A percentile compares a stretch with the other conserved stretches of the same genome.
Conservation (phyloP, 2,888 invertebrate species). For the Sericinus montela region DNA sequence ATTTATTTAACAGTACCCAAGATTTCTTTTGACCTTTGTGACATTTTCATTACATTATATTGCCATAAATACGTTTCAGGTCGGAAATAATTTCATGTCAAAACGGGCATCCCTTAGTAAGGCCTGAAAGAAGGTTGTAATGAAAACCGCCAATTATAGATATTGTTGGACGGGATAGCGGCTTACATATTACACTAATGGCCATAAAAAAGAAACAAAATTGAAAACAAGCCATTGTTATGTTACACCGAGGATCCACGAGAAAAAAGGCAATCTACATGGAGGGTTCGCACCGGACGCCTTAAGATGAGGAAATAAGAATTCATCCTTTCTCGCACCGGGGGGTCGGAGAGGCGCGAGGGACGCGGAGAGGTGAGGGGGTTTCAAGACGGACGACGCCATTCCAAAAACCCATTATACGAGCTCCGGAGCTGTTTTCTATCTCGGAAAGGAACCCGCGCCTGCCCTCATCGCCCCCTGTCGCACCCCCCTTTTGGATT, state of each 20-base stretch:
- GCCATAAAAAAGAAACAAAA: conserved; percentile 52
- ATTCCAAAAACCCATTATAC: conserved; percentile 86
- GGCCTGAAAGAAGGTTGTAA: not conserved
- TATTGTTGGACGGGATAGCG: conserved; percentile 6
- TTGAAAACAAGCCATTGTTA: conserved; percentile 78
- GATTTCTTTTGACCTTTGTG: too few species aligned
- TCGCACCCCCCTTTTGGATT: conserved; percentile 56
- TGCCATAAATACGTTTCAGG: not conserved
- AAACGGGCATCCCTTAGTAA: not conserved
- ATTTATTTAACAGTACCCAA: too few species aligned
- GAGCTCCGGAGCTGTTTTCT: conserved; percentile 82
- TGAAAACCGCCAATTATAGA: conserved; percentile 19
- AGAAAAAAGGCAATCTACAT: conserved; percentile 78
- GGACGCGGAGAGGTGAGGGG: conserved; percentile 39
- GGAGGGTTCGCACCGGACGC: conserved; percentile 75
- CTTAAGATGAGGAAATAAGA: conserved; percentile 78
- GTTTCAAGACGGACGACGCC: conserved; percentile 83
- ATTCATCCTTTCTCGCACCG: conserved; percentile 77
- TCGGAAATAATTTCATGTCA: not conserved
- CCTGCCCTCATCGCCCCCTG: conserved; percentile 40
- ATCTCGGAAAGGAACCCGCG: conserved; percentile 70
- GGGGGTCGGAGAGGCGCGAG: conserved; percentile 38
- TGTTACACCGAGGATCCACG: conserved; percentile 71
- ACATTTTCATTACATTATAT: not conserved
- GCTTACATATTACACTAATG: conserved; percentile 31